Evolutionary conservation across 1,140 invertebrate genomes (phyloP), one percentile per base, ranked within the genome.

Genomic region (Diorhabda carinulata): DNA sequence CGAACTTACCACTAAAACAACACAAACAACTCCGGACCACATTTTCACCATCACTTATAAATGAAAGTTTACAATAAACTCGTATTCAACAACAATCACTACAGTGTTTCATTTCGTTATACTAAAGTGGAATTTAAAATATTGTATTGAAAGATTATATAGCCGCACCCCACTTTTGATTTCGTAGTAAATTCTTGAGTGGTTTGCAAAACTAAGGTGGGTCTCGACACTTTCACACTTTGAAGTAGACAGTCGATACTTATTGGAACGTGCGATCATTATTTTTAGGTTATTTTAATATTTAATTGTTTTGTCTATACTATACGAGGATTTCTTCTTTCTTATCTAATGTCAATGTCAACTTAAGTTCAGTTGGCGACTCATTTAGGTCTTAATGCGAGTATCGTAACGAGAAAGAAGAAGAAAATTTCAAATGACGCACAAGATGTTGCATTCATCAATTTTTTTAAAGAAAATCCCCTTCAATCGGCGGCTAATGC

Each of bases 181-280:
- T 52, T 6, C 47, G n/a, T 2, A 6, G 2, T 8, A n/a, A 52
- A 52, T 52, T 52, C 47, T 52, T 52, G 47, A 52, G 47, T 52
- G 47, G n/a, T 52, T 52, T 52, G 47, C 47, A 52, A 52, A n/a
- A 52, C 47, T n/a, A 52, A 52, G 47, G 47, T 52, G 47, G 47
- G 47, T 6, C 47, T 8, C 6, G 47, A 52, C n/a, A 52, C 47
- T 52, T 52, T 52, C 47, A 52, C 47, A 52, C 47, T 52, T 52
- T 52, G 25, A 1, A 25, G 25, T 25, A 25, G 25, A 25, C 25
- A 25, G 25, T 25, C 25, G 25, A 25, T 25, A 25, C 25, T 25
- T 25, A 0, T 25, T 25, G 25, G 25, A 25, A 25, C 25, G 25
- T 25, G 25, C 25, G 25, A 25, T 25, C 25, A 25, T 25, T 25